Evolutionary conservation across 2,797 vertebrate genomes (phyloP), one percentile per base, ranked within the genome.

Genomic region (Cossypha heuglini): DNA sequence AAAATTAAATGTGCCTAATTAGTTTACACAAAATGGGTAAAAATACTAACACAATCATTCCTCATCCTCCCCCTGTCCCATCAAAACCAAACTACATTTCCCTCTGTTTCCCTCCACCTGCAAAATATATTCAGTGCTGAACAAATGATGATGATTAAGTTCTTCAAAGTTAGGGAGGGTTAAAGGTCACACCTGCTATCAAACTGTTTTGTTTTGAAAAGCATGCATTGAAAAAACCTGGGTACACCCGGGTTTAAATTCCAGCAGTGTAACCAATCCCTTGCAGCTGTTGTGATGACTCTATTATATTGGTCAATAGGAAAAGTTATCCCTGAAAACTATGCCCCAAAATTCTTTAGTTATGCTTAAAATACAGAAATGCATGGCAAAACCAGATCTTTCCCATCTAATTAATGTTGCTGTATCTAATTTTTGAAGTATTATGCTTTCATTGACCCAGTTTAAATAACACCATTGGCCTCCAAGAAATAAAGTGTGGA

Each of bases 121-220:
- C 84, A 95, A 96, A 97, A 93, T 91, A 87, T 94, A 97, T 88
- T 94, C 87, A 77, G 68, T 73, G 67, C 43, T 84, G 46, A 82
- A 94, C 68, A 94, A 95, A 94, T 58, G 77, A 94, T 66, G 71
- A 96, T 93, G 82, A 93, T 94, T 38, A 96, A 95, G 84, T 92
- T 94, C 95, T 96, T 95, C 96, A 96, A 95, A 97, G 87, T 85
- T 87, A 81, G 68, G 74, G 37, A 93, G 92, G 89, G 96, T 98
- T 97, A 97, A 97, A 98, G 98, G 98, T 97, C 98, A 98, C 97
- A 98, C 97, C 98, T 99, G 98, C 98, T 98, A 97, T 97, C 96
- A 94, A 97, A 98, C 97, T 98, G 97, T 95, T 97, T 92, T 94
- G 95, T 82, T 96, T 98, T 93, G 63, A 98, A 98, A 97, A 97